phyloP scores from a whole-genome alignment of 2,888 invertebrate genomes.

The Limnephilus marmoratus region DNA sequence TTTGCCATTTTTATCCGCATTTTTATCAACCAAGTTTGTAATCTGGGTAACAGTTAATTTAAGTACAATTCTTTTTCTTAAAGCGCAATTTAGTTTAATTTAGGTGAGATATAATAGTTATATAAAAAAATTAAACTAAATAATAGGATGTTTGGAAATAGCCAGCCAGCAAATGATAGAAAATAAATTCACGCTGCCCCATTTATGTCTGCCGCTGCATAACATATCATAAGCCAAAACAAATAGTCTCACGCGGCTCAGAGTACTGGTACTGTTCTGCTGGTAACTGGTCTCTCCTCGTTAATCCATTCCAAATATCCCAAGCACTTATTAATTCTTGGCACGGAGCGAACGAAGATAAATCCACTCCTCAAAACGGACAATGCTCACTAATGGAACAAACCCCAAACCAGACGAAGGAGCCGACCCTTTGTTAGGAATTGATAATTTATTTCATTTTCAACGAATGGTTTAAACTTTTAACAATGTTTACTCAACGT shows the following conservation, averaged over 20 bases:
- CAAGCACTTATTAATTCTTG: conserved; percentile 40
- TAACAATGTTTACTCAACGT: conserved; percentile 48
- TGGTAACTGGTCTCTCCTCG: background rate
- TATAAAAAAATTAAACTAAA: background rate
- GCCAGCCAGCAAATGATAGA: background rate
- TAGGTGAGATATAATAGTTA: too few relatives aligned
- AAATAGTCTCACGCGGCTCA: background rate
- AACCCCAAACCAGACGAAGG: conserved; percentile 4
- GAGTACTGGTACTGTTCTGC: background rate
- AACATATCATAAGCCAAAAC: background rate
- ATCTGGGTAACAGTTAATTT: too few relatives aligned
- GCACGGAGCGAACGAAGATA: conserved; percentile 25
- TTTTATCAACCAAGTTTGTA: too few relatives aligned
- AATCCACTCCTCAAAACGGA: conserved; percentile 33
- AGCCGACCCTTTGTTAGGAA: conserved; percentile 26
- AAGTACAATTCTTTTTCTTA: too few relatives aligned
- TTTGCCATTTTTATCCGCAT: too few relatives aligned
- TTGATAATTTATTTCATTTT: conserved; percentile 43
- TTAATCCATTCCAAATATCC: conserved; percentile 29
- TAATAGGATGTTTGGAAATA: background rate
- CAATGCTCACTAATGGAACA: conserved; percentile 45
- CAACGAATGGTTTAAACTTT: conserved; percentile 40
- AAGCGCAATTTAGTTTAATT: too few relatives aligned
- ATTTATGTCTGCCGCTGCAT: background rate
- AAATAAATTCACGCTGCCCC: background rate